Conservation (phyloP, 2,113 vertebrate genomes). For the Dicerorhinus sumatrensis region DNA sequence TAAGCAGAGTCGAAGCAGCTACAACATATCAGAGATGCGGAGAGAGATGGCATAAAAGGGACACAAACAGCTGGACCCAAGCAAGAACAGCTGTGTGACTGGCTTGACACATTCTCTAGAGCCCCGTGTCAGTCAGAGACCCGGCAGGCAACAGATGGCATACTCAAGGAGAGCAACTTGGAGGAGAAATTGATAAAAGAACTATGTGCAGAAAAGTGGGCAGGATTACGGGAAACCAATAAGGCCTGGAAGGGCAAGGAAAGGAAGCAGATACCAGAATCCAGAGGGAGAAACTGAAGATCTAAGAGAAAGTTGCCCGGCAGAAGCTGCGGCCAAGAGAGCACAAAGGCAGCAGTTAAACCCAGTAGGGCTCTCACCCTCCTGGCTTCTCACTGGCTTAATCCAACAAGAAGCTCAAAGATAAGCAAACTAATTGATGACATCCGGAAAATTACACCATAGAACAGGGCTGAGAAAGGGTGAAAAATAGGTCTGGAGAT, state of each 20-base stretch:
- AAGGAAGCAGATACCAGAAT: neutral
- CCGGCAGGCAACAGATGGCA: neutral
- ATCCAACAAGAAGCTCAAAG: neutral
- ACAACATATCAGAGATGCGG: neutral
- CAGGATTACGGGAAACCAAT: neutral
- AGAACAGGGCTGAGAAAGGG: neutral
- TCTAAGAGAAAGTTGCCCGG: neutral
- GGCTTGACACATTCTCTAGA: neutral
- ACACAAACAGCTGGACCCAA: neutral
- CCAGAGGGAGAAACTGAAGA: neutral
- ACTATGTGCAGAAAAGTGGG: neutral
- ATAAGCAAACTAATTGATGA: neutral
- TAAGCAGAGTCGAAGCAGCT: neutral
- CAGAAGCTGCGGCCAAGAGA: neutral
- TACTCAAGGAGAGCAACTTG: neutral
- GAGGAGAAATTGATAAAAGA: neutral
- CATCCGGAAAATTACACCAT: neutral
- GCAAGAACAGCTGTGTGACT: neutral
- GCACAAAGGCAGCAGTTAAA: neutral
- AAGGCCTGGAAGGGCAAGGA: neutral
- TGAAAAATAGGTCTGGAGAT: neutral
- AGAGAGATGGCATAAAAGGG: neutral
- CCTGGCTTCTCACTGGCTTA: neutral
- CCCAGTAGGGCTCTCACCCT: neutral
- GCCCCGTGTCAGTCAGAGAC: neutral